phyloP scores from a whole-genome alignment of 1,140 invertebrate genomes.

The Brachionus calyciflorus region DNA sequence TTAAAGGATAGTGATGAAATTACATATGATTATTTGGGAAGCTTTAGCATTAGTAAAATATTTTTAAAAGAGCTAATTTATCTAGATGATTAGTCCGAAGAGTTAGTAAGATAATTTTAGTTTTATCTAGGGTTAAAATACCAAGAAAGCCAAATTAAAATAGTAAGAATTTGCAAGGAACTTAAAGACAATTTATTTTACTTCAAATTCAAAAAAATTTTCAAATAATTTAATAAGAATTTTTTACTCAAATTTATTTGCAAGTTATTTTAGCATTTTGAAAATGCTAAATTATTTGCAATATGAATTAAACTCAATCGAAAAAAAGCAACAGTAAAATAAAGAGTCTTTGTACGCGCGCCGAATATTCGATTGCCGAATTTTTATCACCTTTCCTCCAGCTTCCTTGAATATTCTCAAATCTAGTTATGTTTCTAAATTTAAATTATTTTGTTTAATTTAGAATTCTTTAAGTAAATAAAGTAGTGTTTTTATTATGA shows the following conservation, averaged over 20 bases:
- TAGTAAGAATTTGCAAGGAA: no score
- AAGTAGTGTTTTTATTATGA: not conserved
- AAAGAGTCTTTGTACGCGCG: slow-evolving; percentile 14
- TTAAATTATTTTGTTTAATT: not conserved
- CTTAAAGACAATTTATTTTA: not conserved
- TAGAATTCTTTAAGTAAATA: not conserved
- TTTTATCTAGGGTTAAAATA: no score
- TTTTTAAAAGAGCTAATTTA: no score
- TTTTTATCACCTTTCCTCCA: no score
- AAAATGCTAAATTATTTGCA: slow-evolving; percentile 25
- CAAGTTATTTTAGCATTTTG: slow-evolving; percentile 11
- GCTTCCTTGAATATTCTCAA: not conserved
- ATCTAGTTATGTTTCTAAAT: no score
- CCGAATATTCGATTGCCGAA: not conserved
- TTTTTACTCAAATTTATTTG: not conserved
- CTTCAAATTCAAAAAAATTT: not conserved
- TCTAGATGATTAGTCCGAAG: no score
- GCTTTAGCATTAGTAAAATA: no score
- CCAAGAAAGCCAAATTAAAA: no score
- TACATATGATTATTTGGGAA: no score
- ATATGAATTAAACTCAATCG: not conserved
- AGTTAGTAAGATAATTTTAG: no score
- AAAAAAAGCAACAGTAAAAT: not conserved
- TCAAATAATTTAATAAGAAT: not conserved
- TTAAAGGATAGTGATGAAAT: no score